Base-by-base conservation (phyloP, 2,888 invertebrate species). In the Pammene fasciana region DNA sequence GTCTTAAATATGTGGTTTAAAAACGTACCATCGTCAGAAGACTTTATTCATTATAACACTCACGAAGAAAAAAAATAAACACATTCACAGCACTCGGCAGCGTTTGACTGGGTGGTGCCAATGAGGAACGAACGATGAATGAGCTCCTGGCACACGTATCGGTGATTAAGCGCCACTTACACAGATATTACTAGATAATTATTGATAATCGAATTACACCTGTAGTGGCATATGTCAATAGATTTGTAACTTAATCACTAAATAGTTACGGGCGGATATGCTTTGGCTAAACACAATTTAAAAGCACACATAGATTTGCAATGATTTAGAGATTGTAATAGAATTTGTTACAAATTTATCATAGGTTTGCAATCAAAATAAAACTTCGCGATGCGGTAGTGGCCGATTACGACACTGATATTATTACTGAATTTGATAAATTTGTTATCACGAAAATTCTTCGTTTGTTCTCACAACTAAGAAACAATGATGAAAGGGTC, bases 121-220 rank as follows among this genome's bases (percentile, higher is more conserved):
- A 48, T 60, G 54, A 54, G 46, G 41, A 65, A 43, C 59, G 59
- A 41, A 18, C 65, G 46, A 48, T 70, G 70, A 70, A 70, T 70
- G 70, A 65, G 68, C 52, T 45, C 14, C 54, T n/a, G n/a, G 54
- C 46, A 18, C 36, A 60, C 46, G 46, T 70, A 60, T 60, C 70
- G 41, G 60, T 65, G 70, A 70, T 70, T 90, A 90, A 88, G 78
- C 82, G 80, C 82, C 84, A 86, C 85, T 88, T 77, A 72, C 75
- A 76, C 60, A 77, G 82, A 82, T 84, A 85, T 81, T 79, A 79
- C 72, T 72, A 80, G 87, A 86, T 89, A 84, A 81, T 78, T 82
- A 82, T 77, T 71, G 74, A 80, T 85, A 84, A 86, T 82, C 78
- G 72, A 70, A 79, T 78, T 78, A 78, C 75, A 74, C 71, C 72